A percentile compares a stretch with the other conserved stretches of the same genome.
These are phyloP conservation scores for Selene dorsalis DNA, from an alignment of 2,797 vertebrate species.

Conservation along the genomic window DNA sequence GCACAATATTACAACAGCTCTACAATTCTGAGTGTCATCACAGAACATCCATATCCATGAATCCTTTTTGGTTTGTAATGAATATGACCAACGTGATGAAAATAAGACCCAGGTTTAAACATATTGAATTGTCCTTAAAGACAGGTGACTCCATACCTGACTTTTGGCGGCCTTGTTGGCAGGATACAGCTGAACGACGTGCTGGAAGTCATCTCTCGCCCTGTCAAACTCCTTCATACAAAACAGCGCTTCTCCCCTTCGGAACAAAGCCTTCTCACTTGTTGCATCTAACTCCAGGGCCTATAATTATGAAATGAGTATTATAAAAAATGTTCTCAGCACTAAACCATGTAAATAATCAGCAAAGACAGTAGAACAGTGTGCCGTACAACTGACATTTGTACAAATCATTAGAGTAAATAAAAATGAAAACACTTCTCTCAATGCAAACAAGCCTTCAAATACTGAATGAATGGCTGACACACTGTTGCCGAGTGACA, in stretches of 20 bases:
- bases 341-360: not conserved
- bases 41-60: not conserved
- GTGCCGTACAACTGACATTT: not conserved
- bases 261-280: slow-evolving; percentile 97
- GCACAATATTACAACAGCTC: no score
- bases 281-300: slow-evolving; percentile 89
- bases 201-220: slow-evolving; percentile 92
- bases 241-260: slow-evolving; percentile 92
- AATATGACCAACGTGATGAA: not conserved
- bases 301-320: slow-evolving; percentile 70
- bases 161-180: slow-evolving; percentile 94
- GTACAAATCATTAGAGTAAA: not conserved
- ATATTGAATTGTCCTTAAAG: not conserved
- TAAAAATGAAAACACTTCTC: not conserved
- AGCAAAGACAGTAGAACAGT: not conserved
- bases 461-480: not conserved
- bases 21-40: not conserved
- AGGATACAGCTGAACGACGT: slow-evolving; percentile 92
- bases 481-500: not conserved
- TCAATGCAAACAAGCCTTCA: not conserved
- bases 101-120: not conserved
- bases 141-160: slow-evolving; percentile 75
- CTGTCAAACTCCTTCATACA: slow-evolving; percentile 93
- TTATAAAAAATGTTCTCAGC: not conserved
- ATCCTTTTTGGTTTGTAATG: not conserved